Percentiles rank a stretch among this genome's conserved stretches.
Conservation (phyloP, 37 sponge, comb jelly and placozoan species). For the Aphrocallistes beatrix region DNA sequence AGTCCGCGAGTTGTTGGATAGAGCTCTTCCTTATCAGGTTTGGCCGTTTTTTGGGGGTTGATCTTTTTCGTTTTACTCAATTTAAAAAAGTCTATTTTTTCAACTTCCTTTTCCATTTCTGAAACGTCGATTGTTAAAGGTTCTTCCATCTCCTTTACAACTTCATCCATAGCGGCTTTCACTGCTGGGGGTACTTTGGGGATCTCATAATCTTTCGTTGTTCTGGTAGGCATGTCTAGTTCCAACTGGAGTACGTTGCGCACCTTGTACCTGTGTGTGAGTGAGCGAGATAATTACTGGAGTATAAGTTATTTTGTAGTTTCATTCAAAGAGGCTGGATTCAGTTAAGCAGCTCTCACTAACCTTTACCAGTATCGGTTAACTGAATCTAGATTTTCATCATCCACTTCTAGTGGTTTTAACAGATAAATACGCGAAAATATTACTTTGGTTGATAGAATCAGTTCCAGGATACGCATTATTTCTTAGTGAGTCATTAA, state of each 20-base stretch:
- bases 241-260: slow-evolving; percentile 69
- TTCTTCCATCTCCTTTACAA: slow-evolving; percentile 75
- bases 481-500: too few species aligned
- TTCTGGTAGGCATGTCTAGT: slow-evolving; percentile 81
- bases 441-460: too few species aligned
- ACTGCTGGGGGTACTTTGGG: slow-evolving; percentile 57
- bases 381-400: too few species aligned
- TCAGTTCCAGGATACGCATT: too few species aligned
- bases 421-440: too few species aligned
- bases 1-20: not conserved
- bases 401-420: too few species aligned
- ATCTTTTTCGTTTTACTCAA: not conserved
- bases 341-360: too few species aligned
- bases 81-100: not conserved
- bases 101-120: not conserved
- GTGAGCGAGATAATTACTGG: too few species aligned
- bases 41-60: not conserved
- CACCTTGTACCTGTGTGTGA: slow-evolving; percentile 8
- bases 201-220: slow-evolving; percentile 82
- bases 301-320: too few species aligned
- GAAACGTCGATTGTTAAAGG: not conserved
- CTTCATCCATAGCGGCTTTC: slow-evolving; percentile 74
- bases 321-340: too few species aligned
- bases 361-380: too few species aligned
- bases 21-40: not conserved